Base-by-base conservation (phyloP, 2,888 invertebrate species). In the Steinernema scapterisci region DNA sequence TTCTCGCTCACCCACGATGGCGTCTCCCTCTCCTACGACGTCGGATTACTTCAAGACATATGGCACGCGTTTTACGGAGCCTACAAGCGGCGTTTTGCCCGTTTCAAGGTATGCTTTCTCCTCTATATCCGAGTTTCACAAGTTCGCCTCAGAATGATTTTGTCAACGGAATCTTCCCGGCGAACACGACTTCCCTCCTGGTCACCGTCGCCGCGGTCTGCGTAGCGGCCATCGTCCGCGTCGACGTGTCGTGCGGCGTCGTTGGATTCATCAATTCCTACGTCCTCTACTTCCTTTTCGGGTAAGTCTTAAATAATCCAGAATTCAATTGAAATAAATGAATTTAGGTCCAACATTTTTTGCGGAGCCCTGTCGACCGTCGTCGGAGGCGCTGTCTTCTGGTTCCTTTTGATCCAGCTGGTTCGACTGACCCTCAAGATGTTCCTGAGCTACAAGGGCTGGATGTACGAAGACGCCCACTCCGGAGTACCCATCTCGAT, bases 1-100 rank as follows among this genome's bases (percentile, higher is more conserved):
- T 97, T 99, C 89, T 92, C 94, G 71, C 95, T 99, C 86, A 95
- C 96, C 78, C 97, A 97, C 88, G 99, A 99, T 88, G 99, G 99
- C 82, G 94, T 97, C 91, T 94, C 96, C 88, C 94, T 99, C 13
- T 48, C 48, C 7, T 48, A 48, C 19, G 48, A 48, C 19, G 6
- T 7, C 2, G 48, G 13, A 16, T 95, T 97, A 6, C 91, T 99
- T 13, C 92, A 94, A 88, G 92, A 97, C 70, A 94, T 99, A 70
- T 95, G 95, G 94, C 92, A 94, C 85, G 95, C 96, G 27, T 97
- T 97, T 56, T 89, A 95, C 6, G 91, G 97, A 70, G 96, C 97
- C 0, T n/a, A 95, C 95, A 95, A 94, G 88, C 96, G 95, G 88
- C 91, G 95, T 51, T 89, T 95, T 31, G 93, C 93, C 1, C 91